phyloP scores from a whole-genome alignment of 2,113 vertebrate species.

The Sinocyclocheilus grahami region DNA sequence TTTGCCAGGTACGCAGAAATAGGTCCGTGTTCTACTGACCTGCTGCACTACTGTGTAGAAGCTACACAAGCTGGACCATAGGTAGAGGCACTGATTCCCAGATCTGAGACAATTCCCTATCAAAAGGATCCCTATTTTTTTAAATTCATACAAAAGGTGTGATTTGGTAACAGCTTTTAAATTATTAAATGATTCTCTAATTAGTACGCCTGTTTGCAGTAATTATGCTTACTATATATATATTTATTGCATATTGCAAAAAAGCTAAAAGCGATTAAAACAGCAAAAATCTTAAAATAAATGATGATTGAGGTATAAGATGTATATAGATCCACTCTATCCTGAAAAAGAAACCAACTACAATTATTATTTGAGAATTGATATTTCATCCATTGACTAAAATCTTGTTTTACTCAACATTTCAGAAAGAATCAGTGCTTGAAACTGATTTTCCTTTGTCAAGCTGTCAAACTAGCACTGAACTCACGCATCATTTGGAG shows the following conservation, averaged over 20 bases:
- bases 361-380: neutral
- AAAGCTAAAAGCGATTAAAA: too few species aligned
- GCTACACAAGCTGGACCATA: constrained; percentile 13
- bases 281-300: neutral
- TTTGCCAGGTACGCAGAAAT: constrained; percentile 28
- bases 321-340: neutral
- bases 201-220: too few species aligned
- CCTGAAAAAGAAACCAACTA: neutral
- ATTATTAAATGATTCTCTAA: too few species aligned
- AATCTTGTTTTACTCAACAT: neutral
- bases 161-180: too few species aligned
- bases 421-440: neutral
- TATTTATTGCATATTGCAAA: too few species aligned
- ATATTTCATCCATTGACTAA: neutral
- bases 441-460: neutral
- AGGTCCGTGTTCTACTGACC: constrained; percentile 19
- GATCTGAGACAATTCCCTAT: neutral
- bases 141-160: neutral
- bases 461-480: neutral
- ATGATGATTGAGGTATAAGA: neutral
- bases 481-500: neutral
- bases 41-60: constrained; percentile 35
- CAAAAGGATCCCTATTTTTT: neutral
- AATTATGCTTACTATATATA: too few species aligned
- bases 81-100: neutral